Evolutionary conservation across 2,113 vertebrate genomes (phyloP).

Genomic region (Parus major): DNA sequence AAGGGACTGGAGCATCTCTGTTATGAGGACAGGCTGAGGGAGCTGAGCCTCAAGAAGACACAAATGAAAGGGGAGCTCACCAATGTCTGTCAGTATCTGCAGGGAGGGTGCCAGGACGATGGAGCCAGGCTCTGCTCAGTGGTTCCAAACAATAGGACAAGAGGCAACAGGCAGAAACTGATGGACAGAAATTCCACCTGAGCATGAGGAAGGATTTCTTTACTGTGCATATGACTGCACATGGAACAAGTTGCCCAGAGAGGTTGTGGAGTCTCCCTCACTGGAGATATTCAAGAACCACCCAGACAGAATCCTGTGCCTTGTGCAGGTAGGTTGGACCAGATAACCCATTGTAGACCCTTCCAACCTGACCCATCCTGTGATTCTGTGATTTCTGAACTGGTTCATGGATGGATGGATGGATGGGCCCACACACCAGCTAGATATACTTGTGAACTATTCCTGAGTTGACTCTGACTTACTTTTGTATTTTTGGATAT

Average conservation of each 20-base stretch:
- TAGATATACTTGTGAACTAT: not conserved
- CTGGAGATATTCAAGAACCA: not conserved
- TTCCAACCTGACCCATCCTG: not conserved
- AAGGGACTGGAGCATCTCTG: not conserved
- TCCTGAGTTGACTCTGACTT: not conserved
- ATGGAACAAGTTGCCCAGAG: not conserved
- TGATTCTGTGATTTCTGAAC: not conserved
- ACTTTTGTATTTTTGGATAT: not conserved
- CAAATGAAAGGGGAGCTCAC: too few relatives aligned
- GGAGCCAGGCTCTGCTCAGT: not conserved
- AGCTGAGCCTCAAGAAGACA: not conserved
- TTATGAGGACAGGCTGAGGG: not conserved
- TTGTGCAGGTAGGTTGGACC: not conserved
- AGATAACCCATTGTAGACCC: not conserved
- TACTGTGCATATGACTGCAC: rapidly evolving
- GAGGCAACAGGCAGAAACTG: not conserved
- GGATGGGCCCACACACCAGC: too few relatives aligned
- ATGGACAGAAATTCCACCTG: not conserved
- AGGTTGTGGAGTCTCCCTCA: not conserved
- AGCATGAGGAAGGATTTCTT: not conserved
- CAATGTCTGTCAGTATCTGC: not conserved
- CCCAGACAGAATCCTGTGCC: rapidly evolving
- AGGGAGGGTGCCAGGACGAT: not conserved
- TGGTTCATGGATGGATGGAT: not conserved
- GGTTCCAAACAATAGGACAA: not conserved